Evolutionary conservation across 2,113 vertebrate genomes (phyloP), one percentile per base, ranked within the genome.

Genomic region (Pogona vitticeps): DNA sequence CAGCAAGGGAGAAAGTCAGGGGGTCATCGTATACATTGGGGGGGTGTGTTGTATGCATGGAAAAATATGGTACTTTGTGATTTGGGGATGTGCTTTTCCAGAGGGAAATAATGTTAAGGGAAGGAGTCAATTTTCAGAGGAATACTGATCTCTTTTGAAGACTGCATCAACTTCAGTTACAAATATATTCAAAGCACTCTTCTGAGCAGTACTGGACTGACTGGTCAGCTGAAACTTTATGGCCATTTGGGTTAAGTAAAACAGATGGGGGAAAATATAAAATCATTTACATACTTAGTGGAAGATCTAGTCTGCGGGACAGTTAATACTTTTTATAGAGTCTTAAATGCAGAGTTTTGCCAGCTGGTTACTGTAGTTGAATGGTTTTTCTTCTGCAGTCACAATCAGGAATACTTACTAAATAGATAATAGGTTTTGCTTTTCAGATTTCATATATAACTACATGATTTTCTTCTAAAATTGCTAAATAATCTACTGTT

Each of bases 251-350:
- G 82, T 92, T 91, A 92, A 94, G 91, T 52, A 92, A 89, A 92
- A 71, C 0, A 86, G 15, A 75, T 67, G 0, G 86, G 90, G 83
- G 61, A 81, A 86, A 88, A 92, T 92, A 88, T 58, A 0, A 87
- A 87, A 92, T 86, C 59, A 88, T 91, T 93, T 88, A 90, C 46
- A 90, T 93, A 93, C 72, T 92, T 94, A 90, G 87, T 83, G 85
- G 88, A 92, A 91, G 72, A 84, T 58, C 52, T 82, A 89, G 80
- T 78, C 92, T 91, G 52, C 84, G 28, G 80, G 84, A 87, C 83
- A 91, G 91, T 90, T 85, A 85, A 78, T 46, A 90, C 80, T 86
- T 93, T 92, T 94, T 91, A 92, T 90, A 91, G 85, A 90, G 80
- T 92, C 79, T 65, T 72, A 93, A 91, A 82, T 85, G 72, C 78